These are phyloP conservation scores for Setipinna tenuifilis DNA, from an alignment of 2,797 vertebrate species.

Conservation along the genomic window DNA sequence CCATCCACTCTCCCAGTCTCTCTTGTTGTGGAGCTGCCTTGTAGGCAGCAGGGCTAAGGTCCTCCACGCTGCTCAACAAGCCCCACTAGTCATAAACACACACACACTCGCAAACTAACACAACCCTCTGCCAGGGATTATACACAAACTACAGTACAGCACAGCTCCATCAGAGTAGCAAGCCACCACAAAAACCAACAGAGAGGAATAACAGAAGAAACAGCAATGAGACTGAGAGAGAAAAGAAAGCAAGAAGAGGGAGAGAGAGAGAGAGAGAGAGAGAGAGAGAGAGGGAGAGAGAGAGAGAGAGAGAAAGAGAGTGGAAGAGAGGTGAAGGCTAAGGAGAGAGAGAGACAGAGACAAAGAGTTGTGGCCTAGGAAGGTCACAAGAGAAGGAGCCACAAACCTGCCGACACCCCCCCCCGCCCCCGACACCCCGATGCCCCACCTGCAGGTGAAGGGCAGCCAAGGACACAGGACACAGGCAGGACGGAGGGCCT, in stretches of 20 bases:
- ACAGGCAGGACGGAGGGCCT: neutral
- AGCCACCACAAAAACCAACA: neutral
- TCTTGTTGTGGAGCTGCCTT: neutral
- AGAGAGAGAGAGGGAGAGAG: neutral
- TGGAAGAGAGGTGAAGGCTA: neutral
- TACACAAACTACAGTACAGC: no score
- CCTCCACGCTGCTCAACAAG: neutral
- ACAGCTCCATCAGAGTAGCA: neutral
- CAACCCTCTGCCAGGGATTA: no score
- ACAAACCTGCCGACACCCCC: no score
- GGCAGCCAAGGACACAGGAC: neutral
- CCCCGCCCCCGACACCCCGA: neutral
- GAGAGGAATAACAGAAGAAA: neutral
- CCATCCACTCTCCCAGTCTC: neutral
- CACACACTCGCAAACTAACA: neutral
- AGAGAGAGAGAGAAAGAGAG: neutral
- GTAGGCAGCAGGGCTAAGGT: neutral
- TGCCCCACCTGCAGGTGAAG: neutral
- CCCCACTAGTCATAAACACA: neutral
- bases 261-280: neutral
- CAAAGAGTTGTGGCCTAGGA: conserved; percentile 50
- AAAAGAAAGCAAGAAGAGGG: neutral
- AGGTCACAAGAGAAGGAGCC: neutral
- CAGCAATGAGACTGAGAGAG: neutral
- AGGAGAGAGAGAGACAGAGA: neutral